A percentile compares a stretch with the other conserved stretches of the same genome.
Evolutionary conservation across 2,888 invertebrate species (phyloP).

Genomic region (Drosophila phalerata): DNA sequence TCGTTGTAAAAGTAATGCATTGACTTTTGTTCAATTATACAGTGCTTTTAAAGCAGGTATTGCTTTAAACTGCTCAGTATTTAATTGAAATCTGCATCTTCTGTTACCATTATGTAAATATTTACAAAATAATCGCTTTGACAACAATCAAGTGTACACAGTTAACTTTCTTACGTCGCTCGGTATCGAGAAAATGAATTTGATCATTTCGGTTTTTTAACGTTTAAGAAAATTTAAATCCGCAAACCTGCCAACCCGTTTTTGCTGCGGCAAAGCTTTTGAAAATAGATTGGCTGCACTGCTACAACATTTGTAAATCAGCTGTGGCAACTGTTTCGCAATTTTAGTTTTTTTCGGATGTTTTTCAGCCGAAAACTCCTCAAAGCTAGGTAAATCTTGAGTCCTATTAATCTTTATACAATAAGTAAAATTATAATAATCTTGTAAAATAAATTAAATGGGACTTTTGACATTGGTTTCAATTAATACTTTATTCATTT

Average conservation of each 20-base stretch:
- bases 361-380: too few relatives aligned
- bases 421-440: background rate
- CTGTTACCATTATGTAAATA: conserved; percentile 17
- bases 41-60: conserved; percentile 3
- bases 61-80: conserved; percentile 11
- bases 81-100: conserved; percentile 9
- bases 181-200: background rate
- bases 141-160: background rate
- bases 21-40: conserved; percentile 22
- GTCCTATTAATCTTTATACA: too few relatives aligned
- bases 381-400: too few relatives aligned
- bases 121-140: conserved; percentile 10
- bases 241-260: too few relatives aligned
- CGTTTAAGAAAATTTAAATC: too few relatives aligned
- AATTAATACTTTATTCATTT: conserved; percentile 74
- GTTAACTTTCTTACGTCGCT: background rate
- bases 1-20: conserved; percentile 27
- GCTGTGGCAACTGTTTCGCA: too few relatives aligned
- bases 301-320: too few relatives aligned
- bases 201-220: background rate
- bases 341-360: too few relatives aligned
- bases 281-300: too few relatives aligned
- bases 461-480: conserved; percentile 54
- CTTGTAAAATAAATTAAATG: background rate
- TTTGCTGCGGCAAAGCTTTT: too few relatives aligned